Evolutionary conservation across 2,113 vertebrate species (phyloP).

Genomic region (Acanthochromis polyacanthus): DNA sequence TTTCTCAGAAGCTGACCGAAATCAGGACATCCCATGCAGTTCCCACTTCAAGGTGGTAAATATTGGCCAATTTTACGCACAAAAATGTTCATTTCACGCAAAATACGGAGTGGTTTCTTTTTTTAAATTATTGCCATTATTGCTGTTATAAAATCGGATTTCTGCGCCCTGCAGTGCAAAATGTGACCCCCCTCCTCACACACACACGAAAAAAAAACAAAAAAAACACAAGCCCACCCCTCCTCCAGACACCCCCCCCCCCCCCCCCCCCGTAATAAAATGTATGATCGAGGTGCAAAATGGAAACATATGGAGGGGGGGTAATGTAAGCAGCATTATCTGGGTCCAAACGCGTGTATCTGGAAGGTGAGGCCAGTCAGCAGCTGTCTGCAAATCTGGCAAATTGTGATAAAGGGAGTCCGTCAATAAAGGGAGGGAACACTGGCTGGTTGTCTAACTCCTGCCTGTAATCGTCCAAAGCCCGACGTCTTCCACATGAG

Average conservation of each 20-base stretch:
- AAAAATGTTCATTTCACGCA: no score
- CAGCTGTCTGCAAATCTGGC: constrained; percentile 77
- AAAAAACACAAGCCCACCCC: neutral
- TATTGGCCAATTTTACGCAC: neutral
- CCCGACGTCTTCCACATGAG: constrained; percentile 67
- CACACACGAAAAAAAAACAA: neutral
- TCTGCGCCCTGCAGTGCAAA: constrained; percentile 27
- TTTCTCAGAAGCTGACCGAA: neutral
- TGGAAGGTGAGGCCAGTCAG: constrained; percentile 70
- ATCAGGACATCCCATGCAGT: neutral
- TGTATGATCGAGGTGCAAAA: constrained; percentile 60
- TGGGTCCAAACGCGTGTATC: constrained; percentile 51
- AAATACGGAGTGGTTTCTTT: no score
- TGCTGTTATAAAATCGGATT: neutral
- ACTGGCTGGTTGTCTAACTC: constrained; percentile 73
- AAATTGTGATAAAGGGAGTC: constrained; percentile 83
- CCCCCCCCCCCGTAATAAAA: constrained; percentile 32
- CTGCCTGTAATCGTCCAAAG: constrained; percentile 70
- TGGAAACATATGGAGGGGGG: constrained; percentile 58
- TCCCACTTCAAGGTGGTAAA: neutral
- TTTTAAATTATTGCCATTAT: no score
- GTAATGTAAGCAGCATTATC: constrained; percentile 51
- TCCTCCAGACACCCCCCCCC: no score
- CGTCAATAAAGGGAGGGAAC: constrained; percentile 78
- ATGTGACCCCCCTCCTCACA: neutral